These are phyloP conservation scores for Perithous albicinctus DNA, from an alignment of 2,888 invertebrate genomes.

Conservation along the genomic window DNA sequence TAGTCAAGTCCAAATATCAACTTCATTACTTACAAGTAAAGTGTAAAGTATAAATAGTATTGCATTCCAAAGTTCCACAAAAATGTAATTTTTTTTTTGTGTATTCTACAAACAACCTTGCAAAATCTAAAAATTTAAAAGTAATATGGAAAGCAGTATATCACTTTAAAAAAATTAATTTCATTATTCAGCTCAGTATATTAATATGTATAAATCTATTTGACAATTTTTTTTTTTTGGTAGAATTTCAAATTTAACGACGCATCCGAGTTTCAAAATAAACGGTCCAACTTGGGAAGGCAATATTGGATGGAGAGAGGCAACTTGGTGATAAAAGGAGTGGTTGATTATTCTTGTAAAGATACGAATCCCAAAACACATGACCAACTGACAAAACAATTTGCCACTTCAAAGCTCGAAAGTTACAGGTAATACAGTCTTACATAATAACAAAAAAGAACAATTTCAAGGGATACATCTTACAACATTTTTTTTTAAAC, in stretches of 20 bases:
- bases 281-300: slow-evolving; percentile 89
- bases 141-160: no score
- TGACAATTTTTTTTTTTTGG: slow-evolving; percentile 1
- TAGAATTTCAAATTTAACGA: slow-evolving; percentile 86
- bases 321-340: slow-evolving; percentile 90
- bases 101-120: no score
- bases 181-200: no score
- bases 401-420: slow-evolving; percentile 90
- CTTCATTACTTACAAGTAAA: no score
- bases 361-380: slow-evolving; percentile 87
- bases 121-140: no score
- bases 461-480: no score
- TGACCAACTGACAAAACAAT: slow-evolving; percentile 89
- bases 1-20: no score
- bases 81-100: no score
- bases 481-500: neutral
- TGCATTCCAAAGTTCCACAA: no score
- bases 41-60: no score
- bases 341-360: slow-evolving; percentile 88
- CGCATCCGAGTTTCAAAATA: slow-evolving; percentile 87
- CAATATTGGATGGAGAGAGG: slow-evolving; percentile 92
- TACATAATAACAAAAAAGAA: neutral
- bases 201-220: no score
- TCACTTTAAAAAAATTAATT: no score
- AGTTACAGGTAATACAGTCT: slow-evolving; percentile 85